phyloP scores from a whole-genome alignment of 2,888 invertebrate genomes.

The Vanessa cardui region DNA sequence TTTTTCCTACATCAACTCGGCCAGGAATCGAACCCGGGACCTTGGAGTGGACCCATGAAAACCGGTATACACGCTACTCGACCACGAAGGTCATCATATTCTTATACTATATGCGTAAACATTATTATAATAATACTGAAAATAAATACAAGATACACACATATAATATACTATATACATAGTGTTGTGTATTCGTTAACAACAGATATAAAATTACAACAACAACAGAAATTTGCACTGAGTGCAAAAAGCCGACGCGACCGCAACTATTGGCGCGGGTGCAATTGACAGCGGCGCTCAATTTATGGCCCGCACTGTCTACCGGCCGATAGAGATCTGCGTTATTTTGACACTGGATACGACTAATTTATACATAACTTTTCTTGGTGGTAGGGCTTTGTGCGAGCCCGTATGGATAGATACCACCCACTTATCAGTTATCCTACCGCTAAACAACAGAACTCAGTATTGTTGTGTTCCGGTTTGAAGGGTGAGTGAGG shows the following conservation, averaged over 20 bases:
- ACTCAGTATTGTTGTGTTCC: too few relatives aligned
- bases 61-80: too few relatives aligned
- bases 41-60: too few relatives aligned
- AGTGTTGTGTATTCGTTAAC: conserved; percentile 2
- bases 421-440: too few relatives aligned
- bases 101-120: too few relatives aligned
- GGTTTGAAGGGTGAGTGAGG: too few relatives aligned
- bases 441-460: too few relatives aligned
- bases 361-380: background rate
- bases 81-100: too few relatives aligned
- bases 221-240: conserved; percentile 32
- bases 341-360: conserved; percentile 22
- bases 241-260: conserved; percentile 52
- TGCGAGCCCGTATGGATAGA: too few relatives aligned
- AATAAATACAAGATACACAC: background rate
- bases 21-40: too few relatives aligned
- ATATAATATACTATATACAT: background rate
- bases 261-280: conserved; percentile 81
- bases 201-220: conserved; percentile 28
- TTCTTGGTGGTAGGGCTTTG: too few relatives aligned
- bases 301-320: conserved; percentile 81
- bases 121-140: background rate
- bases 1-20: too few relatives aligned
- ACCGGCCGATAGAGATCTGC: conserved; percentile 48
- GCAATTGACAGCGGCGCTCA: conserved; percentile 82